Conservation (phyloP, 2,888 invertebrate species). For the Eilema sororculum region DNA sequence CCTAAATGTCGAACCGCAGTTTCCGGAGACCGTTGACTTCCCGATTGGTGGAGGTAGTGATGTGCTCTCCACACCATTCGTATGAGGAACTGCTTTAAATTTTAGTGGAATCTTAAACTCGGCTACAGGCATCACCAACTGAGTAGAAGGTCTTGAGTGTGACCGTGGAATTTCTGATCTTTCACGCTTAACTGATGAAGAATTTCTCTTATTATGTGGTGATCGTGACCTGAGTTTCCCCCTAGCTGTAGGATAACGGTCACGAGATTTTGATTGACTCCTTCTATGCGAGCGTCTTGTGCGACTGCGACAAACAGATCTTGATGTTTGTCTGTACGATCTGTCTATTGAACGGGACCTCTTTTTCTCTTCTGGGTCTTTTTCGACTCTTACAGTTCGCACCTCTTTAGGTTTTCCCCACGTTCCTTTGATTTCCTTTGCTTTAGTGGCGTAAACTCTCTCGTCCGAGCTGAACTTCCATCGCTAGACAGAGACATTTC, state of each 20-base stretch:
- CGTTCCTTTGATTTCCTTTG: constrained; percentile 50
- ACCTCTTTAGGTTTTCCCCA: constrained; percentile 55
- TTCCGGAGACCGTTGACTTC: constrained; percentile 78
- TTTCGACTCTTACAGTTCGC: constrained; percentile 52
- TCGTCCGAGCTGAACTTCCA: constrained; percentile 59
- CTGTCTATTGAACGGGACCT: constrained; percentile 72
- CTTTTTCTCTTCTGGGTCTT: constrained; percentile 64
- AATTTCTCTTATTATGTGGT: constrained; percentile 51
- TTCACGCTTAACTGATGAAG: constrained; percentile 61
- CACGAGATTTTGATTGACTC: constrained; percentile 71
- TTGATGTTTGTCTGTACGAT: constrained; percentile 70
- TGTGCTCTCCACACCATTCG: constrained; percentile 54
- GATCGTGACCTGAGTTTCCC: constrained; percentile 78
- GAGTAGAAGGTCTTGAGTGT: constrained; percentile 57
- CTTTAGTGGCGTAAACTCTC: constrained; percentile 31
- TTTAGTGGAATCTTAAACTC: constrained; percentile 69
- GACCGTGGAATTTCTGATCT: constrained; percentile 54
- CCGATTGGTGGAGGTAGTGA: constrained; percentile 75
- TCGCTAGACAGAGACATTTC: constrained; percentile 82
- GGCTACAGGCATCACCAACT: constrained; percentile 31
- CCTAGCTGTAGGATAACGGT: constrained; percentile 75
- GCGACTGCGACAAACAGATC: constrained; percentile 69
- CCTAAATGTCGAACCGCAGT: constrained; percentile 78
- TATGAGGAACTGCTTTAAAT: constrained; percentile 59
- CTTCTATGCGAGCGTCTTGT: constrained; percentile 69